Evolutionary conservation across 1,140 invertebrate genomes (phyloP).

Genomic region (Octopus bimaculoides): DNA sequence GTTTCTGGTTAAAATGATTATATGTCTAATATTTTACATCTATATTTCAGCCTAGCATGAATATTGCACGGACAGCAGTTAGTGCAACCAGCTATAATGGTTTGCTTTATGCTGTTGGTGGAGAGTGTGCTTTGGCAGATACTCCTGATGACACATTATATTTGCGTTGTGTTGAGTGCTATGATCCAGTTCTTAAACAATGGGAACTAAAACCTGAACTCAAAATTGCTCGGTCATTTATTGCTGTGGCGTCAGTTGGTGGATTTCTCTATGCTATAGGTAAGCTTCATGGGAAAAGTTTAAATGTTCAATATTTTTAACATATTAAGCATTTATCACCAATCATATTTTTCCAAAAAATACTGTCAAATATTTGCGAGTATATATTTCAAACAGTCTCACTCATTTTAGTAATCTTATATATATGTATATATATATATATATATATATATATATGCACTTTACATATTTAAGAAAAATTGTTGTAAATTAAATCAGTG

Average conservation of each 20-base stretch:
- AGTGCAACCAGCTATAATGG: slow-evolving; percentile 46
- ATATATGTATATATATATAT: no score
- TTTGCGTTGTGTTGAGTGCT: slow-evolving; percentile 74
- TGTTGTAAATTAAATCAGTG: no score
- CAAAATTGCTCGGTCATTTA: slow-evolving; percentile 82
- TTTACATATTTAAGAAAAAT: no score
- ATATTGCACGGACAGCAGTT: slow-evolving; percentile 53
- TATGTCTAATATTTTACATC: neutral
- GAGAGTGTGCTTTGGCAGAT: slow-evolving; percentile 63
- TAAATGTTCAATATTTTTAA: no score
- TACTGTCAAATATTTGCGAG: no score
- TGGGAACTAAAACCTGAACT: slow-evolving; percentile 68
- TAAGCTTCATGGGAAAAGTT: slow-evolving; percentile 43
- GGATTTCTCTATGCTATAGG: slow-evolving; percentile 85
- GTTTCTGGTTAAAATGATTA: no score
- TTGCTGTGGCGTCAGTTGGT: slow-evolving; percentile 81
- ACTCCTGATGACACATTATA: slow-evolving; percentile 71
- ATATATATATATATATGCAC: no score
- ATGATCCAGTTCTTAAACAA: slow-evolving; percentile 72
- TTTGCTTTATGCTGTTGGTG: slow-evolving; percentile 50
- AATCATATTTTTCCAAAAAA: no score
- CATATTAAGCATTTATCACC: no score
- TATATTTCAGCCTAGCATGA: slow-evolving; percentile 44
- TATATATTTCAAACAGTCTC: no score
- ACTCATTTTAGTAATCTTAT: no score